Evolutionary conservation across 2,113 vertebrate genomes (phyloP), one percentile per base, ranked within the genome.

Genomic region (Cheilinus undulatus): DNA sequence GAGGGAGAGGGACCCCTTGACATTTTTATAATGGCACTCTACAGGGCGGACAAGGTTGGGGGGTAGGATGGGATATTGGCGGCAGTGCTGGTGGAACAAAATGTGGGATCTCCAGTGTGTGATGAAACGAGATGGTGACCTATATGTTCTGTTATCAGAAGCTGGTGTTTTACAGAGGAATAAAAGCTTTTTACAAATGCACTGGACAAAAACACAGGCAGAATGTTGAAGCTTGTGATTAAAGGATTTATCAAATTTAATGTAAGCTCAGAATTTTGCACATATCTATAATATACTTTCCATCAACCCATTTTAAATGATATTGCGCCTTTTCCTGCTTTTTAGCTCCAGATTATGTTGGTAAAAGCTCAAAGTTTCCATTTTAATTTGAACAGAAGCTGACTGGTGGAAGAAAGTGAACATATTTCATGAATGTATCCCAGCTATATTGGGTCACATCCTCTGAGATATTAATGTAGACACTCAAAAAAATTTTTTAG

Each of bases 21-120:
- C 90, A 92, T 91, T 92, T 91, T 91, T 89, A 88, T 91, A 91
- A 92, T 90, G 79, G 90, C 84, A 90, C 89, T 89, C 92, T 91
- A 88, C 84, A 91, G 77, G 73, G 82, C 87, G 86, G 82, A 89
- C 82, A 87, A 84, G 88, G 84, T 76, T 82, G 86, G 86, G n/a
- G 86, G 83, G 75, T 66, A 54, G 78, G 85, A 78, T 65, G 73
- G 71, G 48, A 75, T 73, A 76, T 69, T 78, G 59, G 76, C 40
- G 45, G 62, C 58, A 36, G 74, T 30, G 57, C 58, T 69, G 70
- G 51, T 83, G 72, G 74, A 83, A 83, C 73, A 87, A 79, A 89
- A 84, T 80, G 77, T 62, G 66, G 38, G 45, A 67, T 68, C 58
- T 82, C 34, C 48, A 42, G 48, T 82, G 72, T 73, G 36, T 74